Conservation (phyloP, 1,140 invertebrate species). For the Scaptomyza hsui region DNA sequence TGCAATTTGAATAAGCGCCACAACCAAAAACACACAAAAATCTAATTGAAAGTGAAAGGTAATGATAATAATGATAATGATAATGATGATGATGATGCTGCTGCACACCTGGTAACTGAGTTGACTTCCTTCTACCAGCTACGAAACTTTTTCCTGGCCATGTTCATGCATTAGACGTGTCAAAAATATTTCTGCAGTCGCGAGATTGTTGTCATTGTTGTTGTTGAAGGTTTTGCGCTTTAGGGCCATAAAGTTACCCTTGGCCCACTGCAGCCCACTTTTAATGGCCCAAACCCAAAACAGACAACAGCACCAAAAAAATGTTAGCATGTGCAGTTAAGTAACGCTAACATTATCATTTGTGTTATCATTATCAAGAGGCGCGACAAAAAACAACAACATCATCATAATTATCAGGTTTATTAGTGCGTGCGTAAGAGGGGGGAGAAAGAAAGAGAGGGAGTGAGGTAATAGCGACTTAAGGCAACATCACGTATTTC, state of each 20-base stretch:
- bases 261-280: conserved; percentile 31
- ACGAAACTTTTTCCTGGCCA: conserved; percentile 60
- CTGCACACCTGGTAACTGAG: conserved; percentile 58
- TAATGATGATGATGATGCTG: conserved; percentile 18
- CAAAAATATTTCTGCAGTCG: conserved; percentile 66
- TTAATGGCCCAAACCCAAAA: conserved; percentile 53
- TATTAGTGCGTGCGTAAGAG: conserved; percentile 60
- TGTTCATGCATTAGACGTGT: conserved; percentile 79
- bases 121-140: conserved; percentile 2
- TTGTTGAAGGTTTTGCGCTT: conserved; percentile 45
- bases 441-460: neutral
- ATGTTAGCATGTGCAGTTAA: conserved; percentile 81
- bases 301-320: conserved; percentile 39
- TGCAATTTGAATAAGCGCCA: conserved; percentile 56
- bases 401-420: conserved; percentile 78
- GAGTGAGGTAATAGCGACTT: neutral
- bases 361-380: conserved; percentile 34
- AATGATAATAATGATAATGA: conserved; percentile 17
- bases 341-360: conserved; percentile 62
- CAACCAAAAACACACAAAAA: conserved; percentile 9
- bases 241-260: conserved; percentile 69
- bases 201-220: conserved; percentile 16
- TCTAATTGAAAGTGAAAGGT: conserved; percentile 46
- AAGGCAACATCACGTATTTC: conserved; percentile 51
- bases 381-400: conserved; percentile 14